Evolutionary conservation across 2,888 invertebrate genomes (phyloP).

Genomic region (Strigamia transsilvanica): DNA sequence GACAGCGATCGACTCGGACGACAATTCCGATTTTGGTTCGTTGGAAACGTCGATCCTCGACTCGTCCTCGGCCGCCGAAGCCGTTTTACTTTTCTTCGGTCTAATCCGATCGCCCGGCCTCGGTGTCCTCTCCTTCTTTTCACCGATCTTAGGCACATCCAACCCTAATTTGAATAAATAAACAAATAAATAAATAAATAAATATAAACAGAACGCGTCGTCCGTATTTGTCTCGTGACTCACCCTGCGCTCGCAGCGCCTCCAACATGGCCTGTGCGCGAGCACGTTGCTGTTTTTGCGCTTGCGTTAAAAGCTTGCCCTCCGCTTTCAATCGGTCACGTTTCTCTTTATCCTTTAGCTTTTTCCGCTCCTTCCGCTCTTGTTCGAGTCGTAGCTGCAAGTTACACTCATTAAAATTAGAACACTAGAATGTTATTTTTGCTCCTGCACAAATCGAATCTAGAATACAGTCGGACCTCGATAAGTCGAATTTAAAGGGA

Average conservation of each 20-base stretch:
- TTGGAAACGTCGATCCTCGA: conserved; percentile 63
- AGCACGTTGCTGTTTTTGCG: conserved; percentile 66
- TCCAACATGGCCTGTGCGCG: conserved; percentile 89
- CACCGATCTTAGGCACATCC: conserved; percentile 76
- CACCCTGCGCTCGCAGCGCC: conserved; percentile 86
- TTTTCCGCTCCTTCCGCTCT: conserved; percentile 64
- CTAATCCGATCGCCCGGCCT: conserved; percentile 77
- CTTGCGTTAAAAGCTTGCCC: conserved; percentile 67
- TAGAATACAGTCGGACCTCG: too few species aligned
- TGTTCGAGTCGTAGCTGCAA: conserved; percentile 63
- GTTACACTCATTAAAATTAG: too few species aligned
- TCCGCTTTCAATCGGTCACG: conserved; percentile 66
- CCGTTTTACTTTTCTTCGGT: conserved; percentile 73
- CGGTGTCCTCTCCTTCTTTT: conserved; percentile 64
- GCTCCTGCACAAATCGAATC: too few species aligned
- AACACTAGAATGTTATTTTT: too few species aligned
- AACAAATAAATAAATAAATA: conserved; percentile 49
- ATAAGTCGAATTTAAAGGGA: too few species aligned
- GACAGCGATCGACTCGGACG: neutral
- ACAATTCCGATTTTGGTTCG: conserved; percentile 56
- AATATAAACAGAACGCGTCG: neutral
- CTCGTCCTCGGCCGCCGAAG: conserved; percentile 63
- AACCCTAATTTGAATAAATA: conserved; percentile 64
- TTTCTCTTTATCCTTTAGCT: conserved; percentile 66
- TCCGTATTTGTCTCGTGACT: too few species aligned